phyloP scores from a whole-genome alignment of 2,888 invertebrate genomes.

The Scaptomyza flava region DNA sequence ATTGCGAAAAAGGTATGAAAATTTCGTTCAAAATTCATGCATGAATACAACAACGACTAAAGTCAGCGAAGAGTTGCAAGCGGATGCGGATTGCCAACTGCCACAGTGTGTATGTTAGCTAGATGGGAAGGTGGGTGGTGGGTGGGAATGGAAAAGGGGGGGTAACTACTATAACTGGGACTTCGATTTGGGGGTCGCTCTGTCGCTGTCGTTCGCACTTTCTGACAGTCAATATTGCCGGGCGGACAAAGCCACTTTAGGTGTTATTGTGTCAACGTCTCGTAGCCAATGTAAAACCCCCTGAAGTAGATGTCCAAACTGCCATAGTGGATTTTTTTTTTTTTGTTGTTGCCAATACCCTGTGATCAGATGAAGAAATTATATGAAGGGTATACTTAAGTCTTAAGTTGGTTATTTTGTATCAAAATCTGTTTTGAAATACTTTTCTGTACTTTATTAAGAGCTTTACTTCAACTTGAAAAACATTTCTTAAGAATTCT shows the following conservation, averaged over 20 bases:
- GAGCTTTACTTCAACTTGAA: background rate
- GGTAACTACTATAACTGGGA: conserved; percentile 34
- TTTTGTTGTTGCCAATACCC: conserved; percentile 37
- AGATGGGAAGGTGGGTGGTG: background rate
- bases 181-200: conserved; percentile 32
- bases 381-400: background rate
- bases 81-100: conserved; percentile 51
- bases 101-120: conserved; percentile 15
- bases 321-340: conserved; percentile 48
- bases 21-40: conserved; percentile 76
- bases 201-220: conserved; percentile 72
- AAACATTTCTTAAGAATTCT: background rate
- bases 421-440: background rate
- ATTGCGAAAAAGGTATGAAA: conserved; percentile 76
- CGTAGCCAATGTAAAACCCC: conserved; percentile 46
- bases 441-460: too few relatives aligned
- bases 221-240: conserved; percentile 77
- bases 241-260: conserved; percentile 78
- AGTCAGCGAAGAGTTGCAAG: conserved; percentile 37
- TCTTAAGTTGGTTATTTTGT: background rate
- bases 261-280: conserved; percentile 78
- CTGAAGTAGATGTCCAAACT: conserved; percentile 49
- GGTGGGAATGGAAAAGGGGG: conserved; percentile 5
- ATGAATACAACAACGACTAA: conserved; percentile 69
- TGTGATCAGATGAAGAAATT: background rate